Conservation (phyloP, 1,140 invertebrate species). For the Microplitis demolitor region DNA sequence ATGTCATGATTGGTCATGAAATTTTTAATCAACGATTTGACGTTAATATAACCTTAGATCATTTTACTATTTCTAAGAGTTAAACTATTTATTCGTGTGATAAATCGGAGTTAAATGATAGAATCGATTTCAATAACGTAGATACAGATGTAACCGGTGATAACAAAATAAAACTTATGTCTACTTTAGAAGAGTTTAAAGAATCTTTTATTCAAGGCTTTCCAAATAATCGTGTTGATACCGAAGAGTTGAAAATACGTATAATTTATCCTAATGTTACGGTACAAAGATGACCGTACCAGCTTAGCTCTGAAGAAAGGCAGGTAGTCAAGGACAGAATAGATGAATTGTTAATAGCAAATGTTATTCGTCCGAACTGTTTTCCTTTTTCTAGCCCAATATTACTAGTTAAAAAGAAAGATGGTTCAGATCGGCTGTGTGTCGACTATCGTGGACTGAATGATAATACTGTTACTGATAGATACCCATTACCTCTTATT, state of each 20-base stretch:
- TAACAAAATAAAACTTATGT: not conserved
- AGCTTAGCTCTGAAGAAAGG: not conserved
- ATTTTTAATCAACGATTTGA: not conserved
- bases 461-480: slow-evolving; percentile 18
- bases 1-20: slow-evolving; percentile 17
- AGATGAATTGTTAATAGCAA: not conserved
- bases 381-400: slow-evolving; percentile 19
- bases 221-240: not conserved
- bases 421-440: slow-evolving; percentile 20
- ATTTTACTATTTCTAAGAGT: not conserved
- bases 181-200: not conserved
- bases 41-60: not conserved
- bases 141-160: not conserved
- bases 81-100: not conserved
- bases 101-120: not conserved
- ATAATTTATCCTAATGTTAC: slow-evolving; percentile 1
- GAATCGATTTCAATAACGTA: not conserved
- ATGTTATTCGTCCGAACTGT: not conserved
- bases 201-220: not conserved
- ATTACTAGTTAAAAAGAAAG: slow-evolving; percentile 19
- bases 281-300: slow-evolving; percentile 12
- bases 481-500: not conserved
- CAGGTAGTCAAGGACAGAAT: not conserved
- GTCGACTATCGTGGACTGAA: slow-evolving; percentile 24
- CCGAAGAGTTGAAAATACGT: not conserved